Base-by-base conservation (phyloP, 2,888 invertebrate genomes). In the Zaprionus lineosus region DNA sequence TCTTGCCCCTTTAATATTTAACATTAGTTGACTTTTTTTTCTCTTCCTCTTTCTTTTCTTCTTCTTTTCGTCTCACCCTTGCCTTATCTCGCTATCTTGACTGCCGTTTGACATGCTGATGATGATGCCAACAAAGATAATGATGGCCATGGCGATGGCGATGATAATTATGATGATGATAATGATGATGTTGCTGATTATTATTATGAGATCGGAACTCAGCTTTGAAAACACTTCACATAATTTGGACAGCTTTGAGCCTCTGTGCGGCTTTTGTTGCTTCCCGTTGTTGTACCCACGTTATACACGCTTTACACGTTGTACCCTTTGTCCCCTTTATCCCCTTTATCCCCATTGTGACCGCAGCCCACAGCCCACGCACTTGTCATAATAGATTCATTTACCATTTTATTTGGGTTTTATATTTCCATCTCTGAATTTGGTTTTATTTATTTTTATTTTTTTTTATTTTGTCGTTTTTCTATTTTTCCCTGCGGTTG, bases 331-430 rank as follows among this genome's bases (percentile, higher is more conserved):
- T n/a, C n/a, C n/a, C n/a, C n/a, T n/a, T n/a, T n/a, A n/a, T n/a
- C n/a, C n/a, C n/a, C n/a, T n/a, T n/a, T n/a, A n/a, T n/a, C n/a
- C n/a, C n/a, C n/a, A n/a, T n/a, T n/a, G n/a, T n/a, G n/a, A n/a
- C n/a, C n/a, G n/a, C n/a, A n/a, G n/a, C n/a, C n/a, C n/a, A n/a
- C n/a, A 59, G 37, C 78, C 85, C 83, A 79, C 78, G 83, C 78
- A 79, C 83, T 79, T 79, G 78, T 79, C 78, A 79, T 72, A 84
- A 84, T 78, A 78, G 75, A 78, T 78, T 82, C 78, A 72, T 82
- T 74, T 74, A 82, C 59, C 56, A 71, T 70, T 74, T 71, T 76
- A 65, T 71, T 64, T 39, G 16, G 33, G 3, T 31, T 47, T 70
- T 46, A 24, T 8, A 24, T n/a, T n/a, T n/a, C n/a, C n/a, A n/a